phyloP scores from a whole-genome alignment of 2,797 vertebrate species.

The Chiroxiphia lanceolata region DNA sequence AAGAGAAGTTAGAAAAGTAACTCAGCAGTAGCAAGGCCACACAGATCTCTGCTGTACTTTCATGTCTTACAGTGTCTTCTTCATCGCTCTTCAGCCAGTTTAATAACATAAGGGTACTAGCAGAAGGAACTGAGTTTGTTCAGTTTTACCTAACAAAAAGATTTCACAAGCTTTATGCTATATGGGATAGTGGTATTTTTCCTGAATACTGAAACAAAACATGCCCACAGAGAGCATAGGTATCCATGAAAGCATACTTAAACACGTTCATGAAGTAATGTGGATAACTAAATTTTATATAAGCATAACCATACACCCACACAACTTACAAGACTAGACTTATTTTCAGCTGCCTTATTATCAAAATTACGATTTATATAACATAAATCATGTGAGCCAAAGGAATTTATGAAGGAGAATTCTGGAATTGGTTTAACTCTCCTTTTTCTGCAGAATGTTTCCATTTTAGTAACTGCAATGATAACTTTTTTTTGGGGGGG shows the following conservation, averaged over 20 bases:
- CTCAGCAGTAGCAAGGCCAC: not conserved
- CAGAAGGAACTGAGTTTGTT: not conserved
- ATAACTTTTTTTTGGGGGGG: accelerated
- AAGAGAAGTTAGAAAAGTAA: not conserved
- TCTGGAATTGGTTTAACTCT: not conserved
- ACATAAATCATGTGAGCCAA: not conserved
- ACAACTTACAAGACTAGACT: conserved; percentile 49
- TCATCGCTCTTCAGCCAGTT: not conserved
- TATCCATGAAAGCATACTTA: not conserved
- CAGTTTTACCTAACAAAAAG: not conserved
- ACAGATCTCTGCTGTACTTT: not conserved
- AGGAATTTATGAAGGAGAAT: conserved; percentile 15
- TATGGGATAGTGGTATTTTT: not conserved
- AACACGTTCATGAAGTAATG: not conserved
- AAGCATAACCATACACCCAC: conserved; percentile 46
- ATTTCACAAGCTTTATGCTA: not conserved
- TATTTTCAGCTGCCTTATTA: conserved; percentile 56
- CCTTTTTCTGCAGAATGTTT: not conserved
- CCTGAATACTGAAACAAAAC: not conserved
- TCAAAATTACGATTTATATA: conserved; percentile 38
- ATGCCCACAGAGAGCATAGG: not conserved
- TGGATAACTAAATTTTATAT: conserved; percentile 8
- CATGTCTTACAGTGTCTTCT: not conserved
- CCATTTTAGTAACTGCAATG: not conserved
- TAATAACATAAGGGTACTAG: not conserved